phyloP scores from a whole-genome alignment of 2,888 invertebrate species.

The Heliconius sara region DNA sequence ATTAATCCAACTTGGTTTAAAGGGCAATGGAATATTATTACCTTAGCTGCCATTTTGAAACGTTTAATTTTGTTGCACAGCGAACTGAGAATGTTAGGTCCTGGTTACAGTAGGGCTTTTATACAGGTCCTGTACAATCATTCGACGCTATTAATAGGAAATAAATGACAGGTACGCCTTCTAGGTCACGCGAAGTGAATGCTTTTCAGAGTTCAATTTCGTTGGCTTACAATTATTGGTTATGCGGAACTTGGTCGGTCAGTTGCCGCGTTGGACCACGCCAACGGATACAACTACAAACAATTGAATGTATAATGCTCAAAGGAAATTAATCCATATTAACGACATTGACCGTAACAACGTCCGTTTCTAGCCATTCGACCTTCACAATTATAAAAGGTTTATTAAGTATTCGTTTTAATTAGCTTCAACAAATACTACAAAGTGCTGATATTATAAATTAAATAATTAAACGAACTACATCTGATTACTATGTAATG shows the following conservation, averaged over 20 bases:
- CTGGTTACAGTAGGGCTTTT: conserved; percentile 67
- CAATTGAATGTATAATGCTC: conserved; percentile 32
- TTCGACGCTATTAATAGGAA: conserved; percentile 76
- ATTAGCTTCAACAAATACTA: conserved; percentile 16
- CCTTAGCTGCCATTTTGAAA: conserved; percentile 82
- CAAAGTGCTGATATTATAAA: not conserved
- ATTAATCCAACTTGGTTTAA: conserved; percentile 27
- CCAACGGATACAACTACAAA: conserved; percentile 45
- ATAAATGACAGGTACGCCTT: conserved; percentile 69
- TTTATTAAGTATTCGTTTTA: conserved; percentile 38
- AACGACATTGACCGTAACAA: conserved; percentile 41
- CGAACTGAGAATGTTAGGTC: conserved; percentile 77
- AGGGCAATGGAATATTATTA: conserved; percentile 51
- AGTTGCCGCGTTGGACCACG: conserved; percentile 50
- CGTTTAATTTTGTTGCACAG: conserved; percentile 73
- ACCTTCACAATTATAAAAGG: conserved; percentile 40
- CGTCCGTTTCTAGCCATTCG: conserved; percentile 45
- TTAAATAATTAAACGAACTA: not conserved
- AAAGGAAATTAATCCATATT: conserved; percentile 46
- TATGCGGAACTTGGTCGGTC: conserved; percentile 68
- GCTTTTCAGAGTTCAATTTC: conserved; percentile 75
- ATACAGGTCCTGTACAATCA: conserved; percentile 66
- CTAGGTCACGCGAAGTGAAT: conserved; percentile 72
- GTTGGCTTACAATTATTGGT: conserved; percentile 59
- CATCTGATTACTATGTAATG: not conserved